A percentile compares a stretch with the other conserved stretches of the same genome.
These are phyloP conservation scores for Zaprionus lachaisei DNA, from an alignment of 1,140 invertebrate species.

Conservation along the genomic window DNA sequence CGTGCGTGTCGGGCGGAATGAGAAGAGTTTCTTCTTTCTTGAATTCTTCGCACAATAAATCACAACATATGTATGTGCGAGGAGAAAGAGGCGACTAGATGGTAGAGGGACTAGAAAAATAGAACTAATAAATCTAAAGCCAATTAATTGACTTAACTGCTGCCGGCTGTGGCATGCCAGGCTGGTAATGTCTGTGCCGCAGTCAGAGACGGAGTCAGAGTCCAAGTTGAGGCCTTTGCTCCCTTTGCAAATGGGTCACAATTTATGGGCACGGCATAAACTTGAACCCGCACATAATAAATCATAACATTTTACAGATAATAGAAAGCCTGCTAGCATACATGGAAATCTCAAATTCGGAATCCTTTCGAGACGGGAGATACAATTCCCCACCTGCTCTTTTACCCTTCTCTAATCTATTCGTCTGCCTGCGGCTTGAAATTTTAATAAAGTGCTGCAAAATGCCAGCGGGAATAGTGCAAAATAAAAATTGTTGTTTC, in stretches of 20 bases:
- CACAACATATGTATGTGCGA: constrained; percentile 52
- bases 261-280: constrained; percentile 73
- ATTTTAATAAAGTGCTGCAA: constrained; percentile 64
- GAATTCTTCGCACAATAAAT: constrained; percentile 68
- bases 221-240: constrained; percentile 15
- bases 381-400: not conserved
- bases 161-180: constrained; percentile 51
- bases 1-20: constrained; percentile 48
- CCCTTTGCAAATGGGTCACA: constrained; percentile 49
- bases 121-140: constrained; percentile 75
- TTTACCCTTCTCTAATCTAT: not conserved
- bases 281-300: constrained; percentile 79
- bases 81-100: not conserved
- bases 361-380: constrained; percentile 31
- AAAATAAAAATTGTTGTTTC: constrained; percentile 5
- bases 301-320: constrained; percentile 79
- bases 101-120: constrained; percentile 46
- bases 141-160: constrained; percentile 82
- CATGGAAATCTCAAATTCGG: constrained; percentile 25
- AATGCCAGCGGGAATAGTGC: constrained; percentile 5
- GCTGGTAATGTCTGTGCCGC: constrained; percentile 14
- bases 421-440: constrained; percentile 48
- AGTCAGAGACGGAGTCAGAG: constrained; percentile 3
- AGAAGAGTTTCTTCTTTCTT: constrained; percentile 39
- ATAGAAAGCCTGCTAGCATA: constrained; percentile 66